These are phyloP conservation scores for Paratilapia polleni DNA, from an alignment of 2,113 vertebrate genomes.

Conservation along the genomic window DNA sequence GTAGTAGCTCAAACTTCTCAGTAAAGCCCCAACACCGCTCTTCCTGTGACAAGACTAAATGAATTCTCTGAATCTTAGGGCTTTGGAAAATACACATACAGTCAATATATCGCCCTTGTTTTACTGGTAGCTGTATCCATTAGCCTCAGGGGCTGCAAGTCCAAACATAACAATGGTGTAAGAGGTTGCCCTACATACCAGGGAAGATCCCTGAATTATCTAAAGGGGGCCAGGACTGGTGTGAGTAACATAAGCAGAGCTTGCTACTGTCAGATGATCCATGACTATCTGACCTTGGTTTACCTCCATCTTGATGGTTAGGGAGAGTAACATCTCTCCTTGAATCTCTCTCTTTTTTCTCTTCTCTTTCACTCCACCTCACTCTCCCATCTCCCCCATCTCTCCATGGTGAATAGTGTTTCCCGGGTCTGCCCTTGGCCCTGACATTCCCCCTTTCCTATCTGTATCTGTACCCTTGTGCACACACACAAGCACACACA, in stretches of 20 bases:
- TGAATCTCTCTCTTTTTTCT: slow-evolving; percentile 77
- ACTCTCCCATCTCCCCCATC: slow-evolving; percentile 48
- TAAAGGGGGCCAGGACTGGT: slow-evolving; percentile 17
- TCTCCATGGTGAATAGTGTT: slow-evolving; percentile 74
- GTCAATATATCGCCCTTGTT: neutral
- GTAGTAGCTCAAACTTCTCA: neutral
- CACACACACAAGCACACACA: slow-evolving; percentile 13
- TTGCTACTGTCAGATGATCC: slow-evolving; percentile 65
- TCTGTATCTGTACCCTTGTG: slow-evolving; percentile 35
- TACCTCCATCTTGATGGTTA: slow-evolving; percentile 68
- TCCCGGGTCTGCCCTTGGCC: slow-evolving; percentile 74
- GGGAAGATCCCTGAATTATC: slow-evolving; percentile 36
- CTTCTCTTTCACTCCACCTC: slow-evolving; percentile 63
- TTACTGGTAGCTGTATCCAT: slow-evolving; percentile 16
- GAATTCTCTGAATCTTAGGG: neutral
- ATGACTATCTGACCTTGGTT: slow-evolving; percentile 76
- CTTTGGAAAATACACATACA: neutral
- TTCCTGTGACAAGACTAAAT: neutral
- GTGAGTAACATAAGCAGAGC: slow-evolving; percentile 41
- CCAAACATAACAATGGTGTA: slow-evolving; percentile 12
- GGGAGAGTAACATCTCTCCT: slow-evolving; percentile 79
- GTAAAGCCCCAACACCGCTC: neutral
- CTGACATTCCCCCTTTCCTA: slow-evolving; percentile 65
- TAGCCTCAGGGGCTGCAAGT: slow-evolving; percentile 21
- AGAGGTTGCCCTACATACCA: slow-evolving; percentile 30